Conservation (phyloP, 2,113 vertebrate genomes). For the Saimiri boliviensis region DNA sequence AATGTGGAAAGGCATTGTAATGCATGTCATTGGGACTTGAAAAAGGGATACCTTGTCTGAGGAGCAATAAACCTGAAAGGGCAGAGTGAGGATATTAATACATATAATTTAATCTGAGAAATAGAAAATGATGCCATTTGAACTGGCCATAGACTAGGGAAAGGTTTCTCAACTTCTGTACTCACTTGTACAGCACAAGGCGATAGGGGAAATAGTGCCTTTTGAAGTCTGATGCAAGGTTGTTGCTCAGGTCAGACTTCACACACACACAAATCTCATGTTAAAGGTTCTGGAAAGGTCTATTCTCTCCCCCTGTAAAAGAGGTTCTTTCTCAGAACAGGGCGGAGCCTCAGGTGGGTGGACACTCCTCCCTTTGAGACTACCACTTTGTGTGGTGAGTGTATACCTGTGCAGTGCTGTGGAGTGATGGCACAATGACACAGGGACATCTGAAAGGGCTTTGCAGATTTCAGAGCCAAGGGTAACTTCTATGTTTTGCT, state of each 20-base stretch:
- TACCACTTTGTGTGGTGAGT: constrained; percentile 57
- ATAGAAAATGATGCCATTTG: neutral
- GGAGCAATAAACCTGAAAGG: neutral
- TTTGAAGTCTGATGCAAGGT: neutral
- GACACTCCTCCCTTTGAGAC: too few relatives aligned
- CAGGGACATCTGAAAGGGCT: neutral
- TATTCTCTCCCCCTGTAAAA: neutral
- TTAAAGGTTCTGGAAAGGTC: neutral
- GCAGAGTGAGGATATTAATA: neutral
- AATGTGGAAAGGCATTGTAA: neutral
- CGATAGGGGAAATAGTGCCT: too few relatives aligned
- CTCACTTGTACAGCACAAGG: neutral
- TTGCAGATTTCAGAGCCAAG: constrained; percentile 52
- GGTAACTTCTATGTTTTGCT: fast-evolving
- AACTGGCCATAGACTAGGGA: neutral
- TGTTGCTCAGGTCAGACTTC: neutral
- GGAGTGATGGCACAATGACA: constrained; percentile 58
- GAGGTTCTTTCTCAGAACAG: neutral
- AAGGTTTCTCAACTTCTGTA: neutral
- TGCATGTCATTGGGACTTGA: neutral
- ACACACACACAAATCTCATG: too few relatives aligned
- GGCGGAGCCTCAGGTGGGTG: neutral
- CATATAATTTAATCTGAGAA: neutral
- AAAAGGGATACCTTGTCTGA: neutral
- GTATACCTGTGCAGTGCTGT: constrained; percentile 66